These are phyloP conservation scores for Agapetus fuscipes DNA, from an alignment of 2,888 invertebrate species.

Conservation along the genomic window DNA sequence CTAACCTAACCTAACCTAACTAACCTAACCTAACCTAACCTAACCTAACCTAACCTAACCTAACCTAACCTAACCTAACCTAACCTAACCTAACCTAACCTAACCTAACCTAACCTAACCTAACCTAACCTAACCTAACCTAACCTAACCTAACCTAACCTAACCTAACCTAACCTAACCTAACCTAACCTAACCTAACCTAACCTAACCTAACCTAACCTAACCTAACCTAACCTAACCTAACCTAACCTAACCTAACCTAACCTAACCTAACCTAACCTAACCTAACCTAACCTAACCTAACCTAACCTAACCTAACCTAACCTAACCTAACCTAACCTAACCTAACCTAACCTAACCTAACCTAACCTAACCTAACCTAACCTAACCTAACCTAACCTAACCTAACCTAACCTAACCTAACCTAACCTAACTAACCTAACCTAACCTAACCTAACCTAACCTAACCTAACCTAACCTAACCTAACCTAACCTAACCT, in stretches of 20 bases:
- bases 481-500: constrained; percentile 17
- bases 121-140: neutral
- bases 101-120: neutral
- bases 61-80: neutral
- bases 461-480: constrained; percentile 22
- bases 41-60: neutral
- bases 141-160: neutral
- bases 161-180: neutral
- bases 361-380: constrained; percentile 22
- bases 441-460: constrained; percentile 20
- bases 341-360: constrained; percentile 21
- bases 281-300: constrained; percentile 19
- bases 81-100: neutral
- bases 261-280: constrained; percentile 15
- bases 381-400: constrained; percentile 22
- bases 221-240: constrained; percentile 21
- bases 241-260: constrained; percentile 15
- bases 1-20: constrained; percentile 22
- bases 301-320: constrained; percentile 16
- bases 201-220: constrained; percentile 20
- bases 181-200: constrained; percentile 5
- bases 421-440: constrained; percentile 17
- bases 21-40: constrained; percentile 4
- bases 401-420: constrained; percentile 18
- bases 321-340: constrained; percentile 18